Conservation (phyloP, 2,888 invertebrate species). For the Latheticus oryzae region DNA sequence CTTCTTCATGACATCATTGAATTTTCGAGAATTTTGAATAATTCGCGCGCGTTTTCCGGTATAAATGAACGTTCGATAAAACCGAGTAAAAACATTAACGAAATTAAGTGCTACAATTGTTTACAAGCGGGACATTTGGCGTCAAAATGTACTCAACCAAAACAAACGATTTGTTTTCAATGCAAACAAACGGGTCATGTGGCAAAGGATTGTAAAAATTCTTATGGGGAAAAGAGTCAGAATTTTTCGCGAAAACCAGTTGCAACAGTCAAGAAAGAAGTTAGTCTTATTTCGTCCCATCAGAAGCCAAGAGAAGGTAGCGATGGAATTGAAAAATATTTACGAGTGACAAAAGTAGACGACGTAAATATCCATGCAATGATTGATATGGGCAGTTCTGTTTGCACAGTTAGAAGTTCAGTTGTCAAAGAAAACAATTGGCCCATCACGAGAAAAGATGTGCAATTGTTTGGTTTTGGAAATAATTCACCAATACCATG, state of each 20-base stretch:
- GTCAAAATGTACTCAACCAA: not conserved
- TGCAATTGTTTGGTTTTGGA: too few species aligned
- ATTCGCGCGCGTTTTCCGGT: not conserved
- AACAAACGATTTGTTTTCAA: conserved; percentile 3
- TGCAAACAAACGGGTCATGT: too few species aligned
- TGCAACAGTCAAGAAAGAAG: not conserved
- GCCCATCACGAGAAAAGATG: too few species aligned
- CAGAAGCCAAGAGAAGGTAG: too few species aligned
- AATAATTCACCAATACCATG: too few species aligned
- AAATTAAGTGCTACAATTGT: not conserved
- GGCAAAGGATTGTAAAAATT: too few species aligned
- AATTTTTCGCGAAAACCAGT: too few species aligned
- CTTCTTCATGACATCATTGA: not conserved
- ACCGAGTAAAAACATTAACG: not conserved
- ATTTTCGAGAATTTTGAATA: not conserved
- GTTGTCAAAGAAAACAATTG: too few species aligned
- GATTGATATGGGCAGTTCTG: conserved; percentile 47
- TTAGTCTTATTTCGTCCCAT: not conserved
- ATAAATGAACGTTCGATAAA: not conserved
- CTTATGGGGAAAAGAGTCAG: too few species aligned
- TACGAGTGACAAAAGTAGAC: not conserved
- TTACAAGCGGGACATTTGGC: not conserved
- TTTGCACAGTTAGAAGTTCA: conserved; percentile 45
- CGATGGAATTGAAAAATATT: not conserved
- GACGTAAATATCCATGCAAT: conserved; percentile 1